These are phyloP conservation scores for Siniperca obscura DNA, from an alignment of 2,797 vertebrate genomes.

Conservation along the genomic window DNA sequence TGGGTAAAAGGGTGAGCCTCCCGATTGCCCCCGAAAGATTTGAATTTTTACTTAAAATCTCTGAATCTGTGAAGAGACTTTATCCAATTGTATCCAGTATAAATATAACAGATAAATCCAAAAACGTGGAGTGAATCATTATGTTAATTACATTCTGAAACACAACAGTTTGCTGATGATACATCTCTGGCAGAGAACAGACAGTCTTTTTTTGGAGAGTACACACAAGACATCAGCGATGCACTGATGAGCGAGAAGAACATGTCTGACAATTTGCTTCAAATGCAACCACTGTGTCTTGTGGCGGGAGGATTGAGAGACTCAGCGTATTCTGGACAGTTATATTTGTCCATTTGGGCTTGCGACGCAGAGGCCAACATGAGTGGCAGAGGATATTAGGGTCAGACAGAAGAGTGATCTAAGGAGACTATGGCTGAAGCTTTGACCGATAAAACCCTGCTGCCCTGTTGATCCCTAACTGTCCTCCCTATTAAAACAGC, in stretches of 20 bases:
- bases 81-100: neutral
- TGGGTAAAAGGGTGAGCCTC: conserved; percentile 38
- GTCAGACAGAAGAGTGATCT: conserved; percentile 75
- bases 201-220: conserved; percentile 10
- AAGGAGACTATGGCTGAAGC: conserved; percentile 75
- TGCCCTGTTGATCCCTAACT: conserved; percentile 67
- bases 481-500: conserved; percentile 67
- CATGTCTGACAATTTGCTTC: conserved; percentile 61
- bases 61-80: neutral
- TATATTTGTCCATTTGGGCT: conserved; percentile 71
- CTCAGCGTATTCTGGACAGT: conserved; percentile 74
- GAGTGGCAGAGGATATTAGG: conserved; percentile 79
- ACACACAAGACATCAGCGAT: conserved; percentile 22
- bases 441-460: conserved; percentile 74
- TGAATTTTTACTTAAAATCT: conserved; percentile 2
- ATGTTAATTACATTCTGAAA: conserved; percentile 18
- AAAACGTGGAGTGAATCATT: conserved; percentile 7
- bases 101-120: too few relatives aligned
- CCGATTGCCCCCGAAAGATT: neutral
- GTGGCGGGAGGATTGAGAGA: conserved; percentile 75
- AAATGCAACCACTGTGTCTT: conserved; percentile 82
- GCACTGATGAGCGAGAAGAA: conserved; percentile 41
- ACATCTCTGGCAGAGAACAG: neutral
- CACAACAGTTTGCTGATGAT: conserved; percentile 12
- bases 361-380: conserved; percentile 68